Base-by-base conservation (phyloP, 1,140 invertebrate genomes). In the Sitophilus oryzae region DNA sequence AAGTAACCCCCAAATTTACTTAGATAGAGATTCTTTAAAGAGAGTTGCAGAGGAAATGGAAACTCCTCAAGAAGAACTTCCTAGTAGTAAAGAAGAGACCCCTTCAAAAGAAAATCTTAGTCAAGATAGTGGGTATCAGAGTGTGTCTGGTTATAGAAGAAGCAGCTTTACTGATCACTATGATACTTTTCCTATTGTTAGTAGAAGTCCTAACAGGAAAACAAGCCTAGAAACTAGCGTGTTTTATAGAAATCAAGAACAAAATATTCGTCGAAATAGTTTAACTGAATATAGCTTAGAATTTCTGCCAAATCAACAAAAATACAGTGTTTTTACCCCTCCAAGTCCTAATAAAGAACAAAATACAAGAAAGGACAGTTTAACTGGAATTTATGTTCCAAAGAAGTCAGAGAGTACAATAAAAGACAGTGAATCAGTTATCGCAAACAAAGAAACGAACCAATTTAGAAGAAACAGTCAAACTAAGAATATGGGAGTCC, bases 61-160 rank as follows among this genome's bases (percentile, higher is more conserved):
- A 46, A 58, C 48, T 21, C 51, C 45, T 15, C 23, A 50, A 38
- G 44, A 48, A 18, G 42, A 49, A 16, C 44, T 56, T n/a, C 46
- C 46, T 25, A 54, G 47, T 9, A 48, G 49, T 18, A 61, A 62
- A 52, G 42, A 62, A 11, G 54, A 64, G 38, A 60, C 56, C 9
- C 60, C 57, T 30, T 60, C 65, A 1, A 56, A 60, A 60, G 79
- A 78, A 11, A 81, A 83, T 49, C 80, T 83, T 48, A 68, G 84
- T 44, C 82, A 82, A 61, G 74, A 77, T 37, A 77, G 78, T 2
- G 2, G 77, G 74, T 57, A 65, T 65, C 57, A 69, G 67, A 40
- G 71, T 66, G 20, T 50, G 1, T 56, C 52, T 57, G 19, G 52
- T 25, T 48, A 52, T 30, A 36, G 49, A 25, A 47, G 52, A 50